Conservation (phyloP, 64 coral and sea anemone species). For the Actinia tenebrosa region DNA sequence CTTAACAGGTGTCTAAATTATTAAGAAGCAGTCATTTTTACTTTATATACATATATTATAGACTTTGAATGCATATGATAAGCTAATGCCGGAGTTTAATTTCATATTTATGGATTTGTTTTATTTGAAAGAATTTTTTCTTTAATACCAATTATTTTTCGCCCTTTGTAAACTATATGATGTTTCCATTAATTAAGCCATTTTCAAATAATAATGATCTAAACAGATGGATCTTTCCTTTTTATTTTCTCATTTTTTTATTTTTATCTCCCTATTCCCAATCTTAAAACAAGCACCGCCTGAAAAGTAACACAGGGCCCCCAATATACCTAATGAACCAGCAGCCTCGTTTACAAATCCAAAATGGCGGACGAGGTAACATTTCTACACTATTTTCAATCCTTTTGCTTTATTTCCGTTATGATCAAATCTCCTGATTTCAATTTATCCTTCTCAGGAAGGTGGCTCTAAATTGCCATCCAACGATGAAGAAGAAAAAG, state of each 20-base stretch:
- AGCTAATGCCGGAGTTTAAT: background rate
- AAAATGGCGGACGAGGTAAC: slow-evolving; percentile 19
- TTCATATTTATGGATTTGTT: background rate
- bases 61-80: background rate
- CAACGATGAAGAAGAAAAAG: background rate
- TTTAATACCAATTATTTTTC: background rate
- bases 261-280: background rate
- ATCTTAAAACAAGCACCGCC: background rate
- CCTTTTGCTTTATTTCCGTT: background rate
- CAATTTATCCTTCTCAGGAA: background rate
- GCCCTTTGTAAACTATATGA: background rate
- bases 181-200: too few relatives aligned
- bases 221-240: background rate
- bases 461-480: background rate
- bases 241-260: background rate
- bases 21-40: background rate
- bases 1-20: background rate
- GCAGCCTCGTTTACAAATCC: background rate
- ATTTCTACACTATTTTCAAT: background rate
- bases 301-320: background rate
- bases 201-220: too few relatives aligned
- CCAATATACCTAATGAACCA: background rate
- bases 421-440: background rate
- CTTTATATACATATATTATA: background rate
- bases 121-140: background rate